Percentiles rank a stretch among this genome's conserved stretches.
phyloP scores from a whole-genome alignment of 2,888 invertebrate genomes.

The Epinotia ramella region DNA sequence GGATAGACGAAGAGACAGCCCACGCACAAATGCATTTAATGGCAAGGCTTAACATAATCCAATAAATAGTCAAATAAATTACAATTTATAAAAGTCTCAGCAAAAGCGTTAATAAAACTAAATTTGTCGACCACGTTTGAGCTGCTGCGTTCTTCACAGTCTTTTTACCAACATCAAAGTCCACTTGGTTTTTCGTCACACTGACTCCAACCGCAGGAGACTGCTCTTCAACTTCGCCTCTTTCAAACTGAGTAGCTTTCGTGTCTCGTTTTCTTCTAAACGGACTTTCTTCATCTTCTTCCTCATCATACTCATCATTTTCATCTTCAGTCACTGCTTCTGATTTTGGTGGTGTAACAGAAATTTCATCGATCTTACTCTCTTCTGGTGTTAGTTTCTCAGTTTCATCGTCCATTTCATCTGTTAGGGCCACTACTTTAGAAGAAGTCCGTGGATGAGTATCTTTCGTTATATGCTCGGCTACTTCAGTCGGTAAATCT shows the following conservation, averaged over 20 bases:
- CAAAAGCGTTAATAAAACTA: conserved; percentile 63
- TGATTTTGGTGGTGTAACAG: neutral
- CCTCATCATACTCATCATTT: conserved; percentile 50
- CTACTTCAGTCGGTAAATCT: conserved; percentile 86
- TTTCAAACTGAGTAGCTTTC: conserved; percentile 68
- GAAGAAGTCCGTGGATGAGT: conserved; percentile 68
- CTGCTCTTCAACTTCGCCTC: conserved; percentile 63
- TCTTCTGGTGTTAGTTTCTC: conserved; percentile 65
- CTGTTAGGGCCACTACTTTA: conserved; percentile 66
- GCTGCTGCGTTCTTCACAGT: conserved; percentile 48
- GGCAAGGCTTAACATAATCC: conserved; percentile 76
- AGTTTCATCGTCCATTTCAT: conserved; percentile 50
- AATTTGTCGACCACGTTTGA: conserved; percentile 55
- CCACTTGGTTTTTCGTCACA: conserved; percentile 65
- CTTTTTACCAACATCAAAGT: conserved; percentile 57
- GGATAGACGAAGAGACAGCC: conserved; percentile 36
- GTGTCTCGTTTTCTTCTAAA: conserved; percentile 65
- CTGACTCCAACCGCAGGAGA: conserved; percentile 60
- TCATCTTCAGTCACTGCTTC: conserved; percentile 45
- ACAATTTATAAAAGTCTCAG: conserved; percentile 62
- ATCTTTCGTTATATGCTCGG: conserved; percentile 59
- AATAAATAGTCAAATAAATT: conserved; percentile 74
- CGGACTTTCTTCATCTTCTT: conserved; percentile 52
- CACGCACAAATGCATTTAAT: conserved; percentile 76
- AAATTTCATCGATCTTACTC: conserved; percentile 61